Evolutionary conservation across 2,888 invertebrate species (phyloP).

Genomic region (Cantharis rustica): DNA sequence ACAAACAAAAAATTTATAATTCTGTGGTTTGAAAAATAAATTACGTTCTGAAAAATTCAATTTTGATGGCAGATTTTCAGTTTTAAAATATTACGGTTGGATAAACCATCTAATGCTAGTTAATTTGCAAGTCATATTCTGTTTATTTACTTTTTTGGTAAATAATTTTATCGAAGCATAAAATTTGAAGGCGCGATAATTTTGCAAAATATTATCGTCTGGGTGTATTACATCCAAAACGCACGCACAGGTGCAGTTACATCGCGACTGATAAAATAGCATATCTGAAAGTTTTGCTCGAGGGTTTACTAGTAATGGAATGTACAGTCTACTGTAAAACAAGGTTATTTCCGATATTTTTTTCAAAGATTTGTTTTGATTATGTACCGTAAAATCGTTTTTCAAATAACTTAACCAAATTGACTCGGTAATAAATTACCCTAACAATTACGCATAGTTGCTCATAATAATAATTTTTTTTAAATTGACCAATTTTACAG

Average conservation of each 20-base stretch:
- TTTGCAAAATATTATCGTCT: neutral
- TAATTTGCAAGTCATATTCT: neutral
- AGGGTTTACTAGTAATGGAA: slow-evolving; percentile 14
- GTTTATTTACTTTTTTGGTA: neutral
- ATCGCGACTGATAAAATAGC: slow-evolving; percentile 3
- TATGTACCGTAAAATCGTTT: slow-evolving; percentile 12
- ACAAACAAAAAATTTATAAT: no score
- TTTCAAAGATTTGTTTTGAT: slow-evolving; percentile 5
- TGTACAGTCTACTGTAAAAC: slow-evolving; percentile 22
- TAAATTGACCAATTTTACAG: neutral
- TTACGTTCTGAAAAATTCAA: neutral
- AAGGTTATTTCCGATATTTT: slow-evolving; percentile 14
- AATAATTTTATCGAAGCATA: neutral
- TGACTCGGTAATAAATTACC: neutral
- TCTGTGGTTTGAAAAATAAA: neutral
- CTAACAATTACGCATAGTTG: neutral
- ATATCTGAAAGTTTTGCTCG: slow-evolving; percentile 24
- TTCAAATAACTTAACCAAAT: slow-evolving; percentile 11
- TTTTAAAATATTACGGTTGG: neutral
- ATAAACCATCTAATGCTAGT: neutral
- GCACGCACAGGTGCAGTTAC: neutral
- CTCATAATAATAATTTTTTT: neutral
- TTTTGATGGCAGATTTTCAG: neutral
- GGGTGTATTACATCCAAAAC: slow-evolving; percentile 1
- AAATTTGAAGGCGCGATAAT: neutral